Base-by-base conservation (phyloP, 2,113 vertebrate genomes). In the Anoura caudifer region DNA sequence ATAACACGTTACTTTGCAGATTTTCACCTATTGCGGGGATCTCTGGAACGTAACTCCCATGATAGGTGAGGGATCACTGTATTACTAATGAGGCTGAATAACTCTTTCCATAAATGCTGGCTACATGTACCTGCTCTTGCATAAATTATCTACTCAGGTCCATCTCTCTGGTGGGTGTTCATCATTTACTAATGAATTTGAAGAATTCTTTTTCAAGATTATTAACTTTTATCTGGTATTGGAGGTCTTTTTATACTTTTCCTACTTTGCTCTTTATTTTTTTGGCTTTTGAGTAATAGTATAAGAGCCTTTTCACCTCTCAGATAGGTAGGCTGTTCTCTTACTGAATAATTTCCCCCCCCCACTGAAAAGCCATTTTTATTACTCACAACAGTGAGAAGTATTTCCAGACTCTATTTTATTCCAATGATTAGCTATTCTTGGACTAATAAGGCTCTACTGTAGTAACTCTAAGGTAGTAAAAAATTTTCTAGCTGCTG, bases 181-280 rank as follows among this genome's bases (percentile, higher is more conserved):
- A 67, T 81, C 28, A 75, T 76, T 91, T 63, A 52, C 65, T 41
- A 88, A 73, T 67, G 79, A 90, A 67, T 54, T 82, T 47, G 24
- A 69, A 80, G 5, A 61, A 52, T 73, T 61, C 1, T 28, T 43
- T 77, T 59, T 38, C 43, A 72, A 50, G 19, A 24, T 70, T 47
- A 63, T 59, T 88, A 11, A 92, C 83, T 31, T 38, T 70, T 50
- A 87, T 72, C 41, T 95, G 31, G 69, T 47, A 24, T 26, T 41
- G 14, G n/a, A 79, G 20, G 79, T 83, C 22, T 94, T 95, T 96
- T 67, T 73, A 41, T 36, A 61, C 61, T 96, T 83, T 56, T 63
- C 33, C 20, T 50, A 80, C 50, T 83, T 83, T 79, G 13, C 16
- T 69, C 2, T 85, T 95, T 95, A 15, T 89, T 89, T 95, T 80